Percentiles rank a stretch among this genome's conserved stretches.
phyloP scores from a whole-genome alignment of 2,888 invertebrate genomes.

The Diarsia dahlii region DNA sequence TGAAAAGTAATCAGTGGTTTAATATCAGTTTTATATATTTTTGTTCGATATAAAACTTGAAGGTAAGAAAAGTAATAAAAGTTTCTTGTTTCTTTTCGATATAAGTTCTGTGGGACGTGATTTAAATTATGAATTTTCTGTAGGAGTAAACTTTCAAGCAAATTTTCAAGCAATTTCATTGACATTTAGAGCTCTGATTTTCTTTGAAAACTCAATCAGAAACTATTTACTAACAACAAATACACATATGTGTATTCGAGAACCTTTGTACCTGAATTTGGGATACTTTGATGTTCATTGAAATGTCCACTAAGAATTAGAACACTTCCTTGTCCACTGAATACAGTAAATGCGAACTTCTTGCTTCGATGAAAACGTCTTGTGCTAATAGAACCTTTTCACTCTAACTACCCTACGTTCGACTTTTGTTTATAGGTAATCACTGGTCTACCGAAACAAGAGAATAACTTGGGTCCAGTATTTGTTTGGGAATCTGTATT shows the following conservation, averaged over 20 bases:
- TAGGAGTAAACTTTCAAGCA: slow-evolving; percentile 5
- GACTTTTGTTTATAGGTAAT: slow-evolving; percentile 13
- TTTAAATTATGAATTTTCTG: slow-evolving; percentile 19
- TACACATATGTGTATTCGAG: too few relatives aligned
- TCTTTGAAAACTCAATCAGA: neutral
- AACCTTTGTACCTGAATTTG: neutral
- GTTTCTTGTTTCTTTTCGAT: slow-evolving; percentile 36
- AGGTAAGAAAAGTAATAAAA: slow-evolving; percentile 60
- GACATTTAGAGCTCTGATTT: neutral
- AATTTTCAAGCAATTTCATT: neutral
- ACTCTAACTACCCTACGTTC: neutral
- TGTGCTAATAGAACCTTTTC: slow-evolving; percentile 7
- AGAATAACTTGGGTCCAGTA: neutral
- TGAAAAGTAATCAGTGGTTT: slow-evolving; percentile 41
- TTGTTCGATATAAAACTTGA: slow-evolving; percentile 41
- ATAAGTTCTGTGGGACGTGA: slow-evolving; percentile 5
- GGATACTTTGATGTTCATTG: slow-evolving; percentile 19
- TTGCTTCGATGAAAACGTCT: slow-evolving; percentile 17
- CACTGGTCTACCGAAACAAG: neutral
- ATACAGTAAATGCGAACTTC: neutral
- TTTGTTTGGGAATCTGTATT: neutral
- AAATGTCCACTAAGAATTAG: slow-evolving; percentile 8
- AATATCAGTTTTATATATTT: slow-evolving; percentile 12
- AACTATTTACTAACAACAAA: neutral
- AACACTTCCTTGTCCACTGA: slow-evolving; percentile 27